Evolutionary conservation across 2,113 vertebrate genomes (phyloP), one percentile per base, ranked within the genome.

Genomic region (Carassius gibelio): DNA sequence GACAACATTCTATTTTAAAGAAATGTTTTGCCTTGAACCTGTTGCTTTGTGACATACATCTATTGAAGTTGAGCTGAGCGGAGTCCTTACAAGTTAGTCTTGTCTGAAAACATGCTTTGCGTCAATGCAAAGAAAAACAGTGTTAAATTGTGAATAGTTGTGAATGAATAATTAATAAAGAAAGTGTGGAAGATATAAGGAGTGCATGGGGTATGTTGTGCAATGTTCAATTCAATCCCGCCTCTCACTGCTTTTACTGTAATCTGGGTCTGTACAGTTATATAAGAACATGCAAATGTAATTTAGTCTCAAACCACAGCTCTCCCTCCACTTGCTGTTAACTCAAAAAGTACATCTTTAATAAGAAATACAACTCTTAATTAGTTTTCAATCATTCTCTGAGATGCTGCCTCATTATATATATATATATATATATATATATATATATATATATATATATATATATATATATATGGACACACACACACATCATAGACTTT

Each of bases 221-320:
- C 42, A 75, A 42, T 26, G 71, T 75, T 75, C 71, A 75, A 75
- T 75, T 75, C 42, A 75, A 48, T 26, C 11, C 42, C 4, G 55
- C 75, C 75, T 77, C 75, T 50, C 50, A 77, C 75, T 36, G 75
- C 14, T 77, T 57, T 57, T 19, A 30, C 75, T 57, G 75, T 36
- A 55, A 77, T 77, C 75, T 77, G 75, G 50, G 15, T 21, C 50
- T 77, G 50, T 57, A 57, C 75, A 30, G 75, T 77, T 77, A 77
- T 57, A 57, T 57, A 77, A 77, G 30, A 36, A 52, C 75, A 57
- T 34, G 50, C 75, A 77, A 77, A 76, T 76, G 50, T 21, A 14
- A 26, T 57, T 57, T 30, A 50, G 14, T 57, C 75, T 55, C 15
- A 77, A 57, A 57, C 75, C 52, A 57, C 71, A 75, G 6, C 71